Evolutionary conservation across 2,797 vertebrate species (phyloP), one percentile per base, ranked within the genome.

Genomic region (Sus cebifrons): DNA sequence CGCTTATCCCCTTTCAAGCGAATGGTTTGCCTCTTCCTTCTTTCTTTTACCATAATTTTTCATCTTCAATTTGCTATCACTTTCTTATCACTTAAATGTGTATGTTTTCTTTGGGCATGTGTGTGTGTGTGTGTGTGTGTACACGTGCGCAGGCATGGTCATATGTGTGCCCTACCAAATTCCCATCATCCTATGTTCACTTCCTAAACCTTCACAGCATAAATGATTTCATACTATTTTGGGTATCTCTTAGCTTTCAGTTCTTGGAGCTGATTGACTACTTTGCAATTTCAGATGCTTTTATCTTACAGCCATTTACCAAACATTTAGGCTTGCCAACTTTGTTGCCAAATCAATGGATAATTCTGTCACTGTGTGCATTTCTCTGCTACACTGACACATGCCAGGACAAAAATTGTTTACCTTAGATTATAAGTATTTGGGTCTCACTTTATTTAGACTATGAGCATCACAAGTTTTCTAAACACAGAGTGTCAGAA

Each of bases 401-500:
- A 82, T 25, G 75, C 89, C 64, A 96, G 77, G 56, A 96, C 62
- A 95, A 97, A 96, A 96, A 94, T 5, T 97, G 86, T 97, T 97
- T 96, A 92, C 52, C 58, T 81, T 86, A n/a, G 93, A 95, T 95
- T 96, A 93, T 62, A 96, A 97, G 86, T 84, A 95, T 93, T 95
- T 96, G n/a, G 79, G 71, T 87, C 86, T 96, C 64, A 77, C 29
- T 96, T 81, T 96, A 95, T 93, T 97, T 94, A 95, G 58, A 95
- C 81, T 88, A 73, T 74, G 64, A 94, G 64, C 81, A 86, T 93
- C 79, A 68, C 49, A 79, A 85, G 68, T 87, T 96, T 93, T 91
- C 79, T 89, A 95, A 90, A 64, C 75, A 81, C 10, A 77, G 78
- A 92, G 32, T 86, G 78, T 92, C 86, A 91, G 64, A 88, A 62